A percentile compares a stretch with the other conserved stretches of the same genome.
These are phyloP conservation scores for Diarsia dahlii DNA, from an alignment of 2,888 invertebrate genomes.

Conservation along the genomic window DNA sequence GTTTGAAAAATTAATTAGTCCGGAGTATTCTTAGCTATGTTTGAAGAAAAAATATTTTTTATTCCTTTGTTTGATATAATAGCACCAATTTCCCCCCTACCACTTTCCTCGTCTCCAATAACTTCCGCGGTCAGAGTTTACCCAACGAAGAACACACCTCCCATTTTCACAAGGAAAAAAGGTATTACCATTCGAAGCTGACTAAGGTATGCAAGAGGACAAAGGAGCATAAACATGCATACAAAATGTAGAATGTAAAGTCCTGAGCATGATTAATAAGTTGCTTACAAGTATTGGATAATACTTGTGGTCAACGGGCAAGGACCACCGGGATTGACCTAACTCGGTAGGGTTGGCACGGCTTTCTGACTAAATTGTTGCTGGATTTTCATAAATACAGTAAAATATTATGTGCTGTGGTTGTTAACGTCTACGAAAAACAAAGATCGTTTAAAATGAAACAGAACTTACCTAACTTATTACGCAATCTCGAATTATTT, in stretches of 20 bases:
- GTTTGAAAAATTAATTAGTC: no score
- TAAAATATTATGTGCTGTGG: constrained; percentile 3
- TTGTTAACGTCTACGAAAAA: neutral
- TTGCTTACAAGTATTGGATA: constrained; percentile 50
- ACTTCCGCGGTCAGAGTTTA: neutral
- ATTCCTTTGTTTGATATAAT: neutral
- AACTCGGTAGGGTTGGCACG: constrained; percentile 44
- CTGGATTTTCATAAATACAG: neutral
- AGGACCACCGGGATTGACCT: constrained; percentile 60
- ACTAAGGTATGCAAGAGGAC: constrained; percentile 45
- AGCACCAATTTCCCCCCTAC: neutral
- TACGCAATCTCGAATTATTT: no score
- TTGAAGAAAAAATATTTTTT: no score
- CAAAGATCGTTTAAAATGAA: neutral
- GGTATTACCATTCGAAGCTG: constrained; percentile 13
- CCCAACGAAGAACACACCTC: neutral
- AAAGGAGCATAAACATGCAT: constrained; percentile 59
- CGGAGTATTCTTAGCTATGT: no score
- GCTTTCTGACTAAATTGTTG: neutral
- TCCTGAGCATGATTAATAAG: constrained; percentile 62
- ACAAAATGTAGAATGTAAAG: constrained; percentile 45
- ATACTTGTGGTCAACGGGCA: constrained; percentile 50
- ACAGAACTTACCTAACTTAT: no score
- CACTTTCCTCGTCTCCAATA: neutral
- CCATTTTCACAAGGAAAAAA: constrained; percentile 13